Evolutionary conservation across 2,113 vertebrate species (phyloP).

Genomic region (Machaerirhynchus nigripectus): DNA sequence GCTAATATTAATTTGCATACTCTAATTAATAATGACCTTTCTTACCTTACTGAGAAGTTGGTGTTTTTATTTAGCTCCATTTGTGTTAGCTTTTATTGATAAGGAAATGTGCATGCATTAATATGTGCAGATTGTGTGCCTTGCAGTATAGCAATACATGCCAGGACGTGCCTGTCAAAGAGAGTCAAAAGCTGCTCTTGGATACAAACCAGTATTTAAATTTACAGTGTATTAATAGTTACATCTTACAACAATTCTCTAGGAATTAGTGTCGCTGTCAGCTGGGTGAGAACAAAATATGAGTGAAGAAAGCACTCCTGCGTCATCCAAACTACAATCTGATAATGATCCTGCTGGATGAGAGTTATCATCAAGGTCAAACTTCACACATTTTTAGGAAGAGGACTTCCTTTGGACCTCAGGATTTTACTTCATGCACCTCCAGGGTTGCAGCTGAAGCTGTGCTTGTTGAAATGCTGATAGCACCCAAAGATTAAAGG

Average conservation of each 20-base stretch:
- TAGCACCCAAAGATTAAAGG: background rate
- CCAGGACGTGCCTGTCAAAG: background rate
- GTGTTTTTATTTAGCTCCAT: background rate
- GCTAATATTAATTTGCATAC: background rate
- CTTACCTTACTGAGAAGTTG: background rate
- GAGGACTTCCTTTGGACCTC: background rate
- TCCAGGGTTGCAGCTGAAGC: background rate
- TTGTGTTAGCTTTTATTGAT: background rate
- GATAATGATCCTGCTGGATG: background rate
- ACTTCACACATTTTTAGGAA: background rate
- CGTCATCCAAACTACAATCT: background rate
- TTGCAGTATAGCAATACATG: background rate
- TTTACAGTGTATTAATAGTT: background rate
- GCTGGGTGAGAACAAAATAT: background rate
- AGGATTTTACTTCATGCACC: background rate
- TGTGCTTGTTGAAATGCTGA: background rate
- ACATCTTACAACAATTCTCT: background rate
- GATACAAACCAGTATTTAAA: conserved; percentile 6
- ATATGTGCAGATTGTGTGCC: background rate
- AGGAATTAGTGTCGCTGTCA: conserved; percentile 11
- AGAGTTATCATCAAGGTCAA: background rate
- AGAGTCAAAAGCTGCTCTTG: background rate
- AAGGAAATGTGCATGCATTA: background rate
- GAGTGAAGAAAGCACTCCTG: background rate
- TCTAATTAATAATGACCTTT: background rate